Conservation (phyloP, 2,797 vertebrate species). For the Prionace glauca region DNA sequence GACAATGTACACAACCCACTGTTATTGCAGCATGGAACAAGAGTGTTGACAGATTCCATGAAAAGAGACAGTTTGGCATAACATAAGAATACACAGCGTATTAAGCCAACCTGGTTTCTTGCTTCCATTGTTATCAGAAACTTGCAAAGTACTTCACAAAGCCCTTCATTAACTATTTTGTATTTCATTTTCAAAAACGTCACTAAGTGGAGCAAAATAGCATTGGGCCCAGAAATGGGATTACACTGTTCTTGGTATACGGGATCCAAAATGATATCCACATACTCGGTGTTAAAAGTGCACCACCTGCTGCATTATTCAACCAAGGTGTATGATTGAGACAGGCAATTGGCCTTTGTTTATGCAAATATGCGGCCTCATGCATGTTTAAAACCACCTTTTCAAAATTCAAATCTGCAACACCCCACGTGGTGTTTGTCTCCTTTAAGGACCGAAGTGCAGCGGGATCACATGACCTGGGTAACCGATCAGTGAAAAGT, state of each 20-base stretch:
- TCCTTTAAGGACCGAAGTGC: too few species aligned
- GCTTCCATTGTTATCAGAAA: neutral
- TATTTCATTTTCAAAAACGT: neutral
- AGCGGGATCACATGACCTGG: too few species aligned
- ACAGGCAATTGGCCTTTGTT: neutral
- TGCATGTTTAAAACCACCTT: too few species aligned
- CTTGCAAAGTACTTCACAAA: neutral
- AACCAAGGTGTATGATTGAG: too few species aligned
- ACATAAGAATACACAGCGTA: neutral
- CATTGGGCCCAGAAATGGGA: neutral
- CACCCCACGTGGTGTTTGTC: too few species aligned
- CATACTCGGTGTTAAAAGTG: neutral
- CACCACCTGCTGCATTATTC: neutral
- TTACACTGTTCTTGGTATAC: too few species aligned
- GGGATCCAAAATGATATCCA: neutral
- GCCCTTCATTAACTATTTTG: neutral
- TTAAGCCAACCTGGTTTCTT: neutral
- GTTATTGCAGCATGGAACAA: neutral
- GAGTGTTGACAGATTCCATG: neutral
- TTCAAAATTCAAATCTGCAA: neutral
- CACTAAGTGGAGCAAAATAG: neutral
- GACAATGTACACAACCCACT: neutral
- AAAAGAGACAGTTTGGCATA: conserved; percentile 3
- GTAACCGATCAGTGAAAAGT: too few species aligned
- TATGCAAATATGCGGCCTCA: too few species aligned